Evolutionary conservation across 2,888 invertebrate genomes (phyloP).

Genomic region (Ganaspis brasiliensis): DNA sequence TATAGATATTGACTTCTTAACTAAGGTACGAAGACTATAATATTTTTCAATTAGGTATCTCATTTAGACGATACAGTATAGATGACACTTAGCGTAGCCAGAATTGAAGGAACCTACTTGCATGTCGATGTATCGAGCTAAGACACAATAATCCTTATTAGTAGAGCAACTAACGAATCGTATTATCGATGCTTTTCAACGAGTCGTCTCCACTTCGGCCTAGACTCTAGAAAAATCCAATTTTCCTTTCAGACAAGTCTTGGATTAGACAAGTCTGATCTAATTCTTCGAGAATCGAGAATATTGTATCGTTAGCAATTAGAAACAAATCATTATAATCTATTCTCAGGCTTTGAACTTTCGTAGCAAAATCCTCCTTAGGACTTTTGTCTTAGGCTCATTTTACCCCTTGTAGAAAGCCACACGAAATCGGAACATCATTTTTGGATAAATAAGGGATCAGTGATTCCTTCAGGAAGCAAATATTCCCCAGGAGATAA

Average conservation of each 20-base stretch:
- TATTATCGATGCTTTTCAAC: slow-evolving; percentile 37
- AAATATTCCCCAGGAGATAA: background rate
- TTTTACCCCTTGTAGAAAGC: background rate
- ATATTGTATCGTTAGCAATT: slow-evolving; percentile 8
- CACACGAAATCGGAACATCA: background rate
- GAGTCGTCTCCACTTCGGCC: slow-evolving; percentile 42
- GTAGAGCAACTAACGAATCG: slow-evolving; percentile 53
- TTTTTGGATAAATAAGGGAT: background rate
- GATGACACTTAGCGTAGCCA: slow-evolving; percentile 62
- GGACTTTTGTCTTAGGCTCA: background rate
- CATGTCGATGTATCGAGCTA: slow-evolving; percentile 69
- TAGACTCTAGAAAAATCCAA: slow-evolving; percentile 8
- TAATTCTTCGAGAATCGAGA: background rate
- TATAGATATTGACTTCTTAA: slow-evolving; percentile 61
- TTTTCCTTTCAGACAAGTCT: slow-evolving; percentile 1
- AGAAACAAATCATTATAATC: slow-evolving; percentile 9
- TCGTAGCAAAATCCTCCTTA: background rate
- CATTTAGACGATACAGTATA: slow-evolving; percentile 62
- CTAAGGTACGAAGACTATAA: slow-evolving; percentile 69
- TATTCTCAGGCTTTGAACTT: slow-evolving; percentile 30
- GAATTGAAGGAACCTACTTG: slow-evolving; percentile 65
- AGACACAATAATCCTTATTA: slow-evolving; percentile 36
- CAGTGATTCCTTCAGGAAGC: background rate
- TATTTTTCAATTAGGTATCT: slow-evolving; percentile 75
- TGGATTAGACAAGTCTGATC: background rate